A percentile compares a stretch with the other conserved stretches of the same genome.
These are phyloP conservation scores for Pluvialis apricaria DNA, from an alignment of 2,113 vertebrate species.

Conservation along the genomic window DNA sequence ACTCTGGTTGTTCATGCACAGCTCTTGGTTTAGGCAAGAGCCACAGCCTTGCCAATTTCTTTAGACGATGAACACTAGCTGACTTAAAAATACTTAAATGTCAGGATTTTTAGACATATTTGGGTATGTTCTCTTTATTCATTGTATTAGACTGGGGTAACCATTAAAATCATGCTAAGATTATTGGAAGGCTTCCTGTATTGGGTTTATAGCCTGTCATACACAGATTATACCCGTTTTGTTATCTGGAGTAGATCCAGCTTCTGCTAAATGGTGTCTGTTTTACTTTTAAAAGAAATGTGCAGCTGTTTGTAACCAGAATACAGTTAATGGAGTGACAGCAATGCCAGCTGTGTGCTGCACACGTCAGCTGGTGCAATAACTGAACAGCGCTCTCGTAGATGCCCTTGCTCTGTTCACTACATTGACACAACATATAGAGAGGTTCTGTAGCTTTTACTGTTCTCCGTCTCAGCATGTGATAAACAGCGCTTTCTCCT, in stretches of 20 bases:
- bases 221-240: background rate
- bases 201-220: background rate
- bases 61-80: background rate
- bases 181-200: background rate
- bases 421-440: background rate
- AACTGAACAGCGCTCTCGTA: background rate
- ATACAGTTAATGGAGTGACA: background rate
- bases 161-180: background rate
- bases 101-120: background rate
- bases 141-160: background rate
- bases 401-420: background rate
- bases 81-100: background rate
- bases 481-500: background rate
- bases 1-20: background rate
- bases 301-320: conserved; percentile 35
- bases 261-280: background rate
- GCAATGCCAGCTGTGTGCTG: background rate
- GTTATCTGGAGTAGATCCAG: conserved; percentile 4
- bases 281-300: background rate
- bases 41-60: background rate
- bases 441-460: background rate
- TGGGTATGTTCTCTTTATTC: background rate
- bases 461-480: background rate
- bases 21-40: background rate
- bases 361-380: background rate